Evolutionary conservation across 2,888 invertebrate genomes (phyloP).

Genomic region (Stenurella melanura): DNA sequence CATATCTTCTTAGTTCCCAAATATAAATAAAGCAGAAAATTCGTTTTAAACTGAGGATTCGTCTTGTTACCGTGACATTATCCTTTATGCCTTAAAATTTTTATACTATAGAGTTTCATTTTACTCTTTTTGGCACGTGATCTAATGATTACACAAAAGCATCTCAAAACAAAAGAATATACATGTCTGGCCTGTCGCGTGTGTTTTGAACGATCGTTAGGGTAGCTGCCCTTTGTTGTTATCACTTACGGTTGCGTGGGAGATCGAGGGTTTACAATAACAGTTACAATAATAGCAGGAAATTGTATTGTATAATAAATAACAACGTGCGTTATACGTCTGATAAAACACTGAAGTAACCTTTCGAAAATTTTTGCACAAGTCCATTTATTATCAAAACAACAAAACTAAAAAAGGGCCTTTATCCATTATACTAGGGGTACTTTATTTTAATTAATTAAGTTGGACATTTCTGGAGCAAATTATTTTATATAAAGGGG

Average conservation of each 20-base stretch:
- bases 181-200: constrained; percentile 52
- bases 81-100: too few relatives aligned
- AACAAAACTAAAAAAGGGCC: constrained; percentile 50
- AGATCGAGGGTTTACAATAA: constrained; percentile 47
- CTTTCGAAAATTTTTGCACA: constrained; percentile 53
- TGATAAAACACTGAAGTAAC: constrained; percentile 42
- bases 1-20: too few relatives aligned
- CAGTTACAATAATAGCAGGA: constrained; percentile 44
- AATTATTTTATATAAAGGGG: constrained; percentile 12
- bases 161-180: constrained; percentile 56
- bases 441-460: constrained; percentile 26
- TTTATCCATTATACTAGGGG: constrained; percentile 14
- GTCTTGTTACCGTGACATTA: too few relatives aligned
- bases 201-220: constrained; percentile 47
- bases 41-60: too few relatives aligned
- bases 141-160: constrained; percentile 57
- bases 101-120: constrained; percentile 25
- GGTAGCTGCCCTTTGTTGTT: constrained; percentile 48
- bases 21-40: too few relatives aligned
- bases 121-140: constrained; percentile 51
- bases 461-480: constrained; percentile 9
- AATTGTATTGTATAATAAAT: constrained; percentile 50
- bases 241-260: constrained; percentile 48
- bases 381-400: constrained; percentile 54
- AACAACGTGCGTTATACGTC: constrained; percentile 45